Conservation (phyloP, 1,140 invertebrate genomes). For the Myzus persicae region DNA sequence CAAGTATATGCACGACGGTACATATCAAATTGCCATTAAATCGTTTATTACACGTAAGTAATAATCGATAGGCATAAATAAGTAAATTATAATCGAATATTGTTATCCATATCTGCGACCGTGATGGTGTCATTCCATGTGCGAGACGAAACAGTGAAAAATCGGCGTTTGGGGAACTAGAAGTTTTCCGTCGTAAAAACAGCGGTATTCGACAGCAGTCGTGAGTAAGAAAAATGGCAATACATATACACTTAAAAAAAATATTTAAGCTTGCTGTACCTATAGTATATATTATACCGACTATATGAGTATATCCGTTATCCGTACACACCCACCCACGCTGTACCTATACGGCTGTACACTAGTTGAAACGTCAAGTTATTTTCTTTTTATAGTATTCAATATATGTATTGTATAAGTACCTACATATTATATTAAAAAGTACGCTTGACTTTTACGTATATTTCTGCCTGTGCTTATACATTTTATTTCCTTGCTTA, state of each 20-base stretch:
- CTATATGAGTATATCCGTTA: not conserved
- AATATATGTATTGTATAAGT: not conserved
- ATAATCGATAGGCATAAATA: too few relatives aligned
- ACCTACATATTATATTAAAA: not conserved
- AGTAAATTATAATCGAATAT: not conserved
- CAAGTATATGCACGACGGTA: too few relatives aligned
- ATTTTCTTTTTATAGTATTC: not conserved
- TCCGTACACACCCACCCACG: not conserved
- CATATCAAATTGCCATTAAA: too few relatives aligned
- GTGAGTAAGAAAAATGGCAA: not conserved
- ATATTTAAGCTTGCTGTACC: not conserved
- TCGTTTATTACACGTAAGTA: too few relatives aligned
- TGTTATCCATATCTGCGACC: not conserved
- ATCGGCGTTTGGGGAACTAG: not conserved
- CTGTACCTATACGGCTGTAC: not conserved
- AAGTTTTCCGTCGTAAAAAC: not conserved
- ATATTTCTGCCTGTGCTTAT: not conserved
- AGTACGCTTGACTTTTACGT: not conserved
- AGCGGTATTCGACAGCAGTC: not conserved
- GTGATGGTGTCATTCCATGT: not conserved
- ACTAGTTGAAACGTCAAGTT: not conserved
- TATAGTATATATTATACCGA: not conserved
- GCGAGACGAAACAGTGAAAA: not conserved
- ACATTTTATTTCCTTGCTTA: not conserved
- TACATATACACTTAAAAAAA: not conserved